A percentile compares a stretch with the other conserved stretches of the same genome.
These are phyloP conservation scores for Crotalus horridus DNA, from an alignment of 2,113 vertebrate genomes.

Conservation along the genomic window DNA sequence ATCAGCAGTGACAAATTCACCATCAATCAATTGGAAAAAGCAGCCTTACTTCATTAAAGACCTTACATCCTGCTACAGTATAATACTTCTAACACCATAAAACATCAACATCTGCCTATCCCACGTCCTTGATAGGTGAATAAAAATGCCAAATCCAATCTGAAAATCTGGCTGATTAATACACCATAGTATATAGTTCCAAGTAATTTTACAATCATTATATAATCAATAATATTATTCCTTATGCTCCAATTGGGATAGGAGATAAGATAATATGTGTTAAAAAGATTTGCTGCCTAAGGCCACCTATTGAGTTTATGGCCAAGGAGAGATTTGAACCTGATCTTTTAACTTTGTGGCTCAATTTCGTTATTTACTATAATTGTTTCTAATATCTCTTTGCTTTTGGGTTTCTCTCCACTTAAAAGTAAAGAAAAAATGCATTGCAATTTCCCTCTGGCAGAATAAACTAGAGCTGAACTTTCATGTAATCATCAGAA, in stretches of 20 bases:
- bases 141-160: neutral
- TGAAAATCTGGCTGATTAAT: neutral
- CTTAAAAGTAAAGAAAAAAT: slow-evolving; percentile 42
- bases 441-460: slow-evolving; percentile 30
- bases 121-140: neutral
- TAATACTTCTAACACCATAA: neutral
- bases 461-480: slow-evolving; percentile 53
- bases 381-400: neutral
- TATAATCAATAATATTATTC: neutral
- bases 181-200: neutral
- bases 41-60: neutral
- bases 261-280: neutral
- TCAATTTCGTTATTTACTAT: slow-evolving; percentile 9
- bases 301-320: no score
- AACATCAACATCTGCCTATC: neutral
- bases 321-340: neutral
- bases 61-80: neutral
- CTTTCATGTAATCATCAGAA: slow-evolving; percentile 45
- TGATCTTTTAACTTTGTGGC: neutral
- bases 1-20: no score
- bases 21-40: neutral
- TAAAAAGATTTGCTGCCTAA: neutral
- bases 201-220: neutral
- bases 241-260: neutral
- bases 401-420: neutral